Percentiles rank a stretch among this genome's conserved stretches.
These are phyloP conservation scores for Didymodactylos carnosus DNA, from an alignment of 2,888 invertebrate genomes.

Conservation along the genomic window DNA sequence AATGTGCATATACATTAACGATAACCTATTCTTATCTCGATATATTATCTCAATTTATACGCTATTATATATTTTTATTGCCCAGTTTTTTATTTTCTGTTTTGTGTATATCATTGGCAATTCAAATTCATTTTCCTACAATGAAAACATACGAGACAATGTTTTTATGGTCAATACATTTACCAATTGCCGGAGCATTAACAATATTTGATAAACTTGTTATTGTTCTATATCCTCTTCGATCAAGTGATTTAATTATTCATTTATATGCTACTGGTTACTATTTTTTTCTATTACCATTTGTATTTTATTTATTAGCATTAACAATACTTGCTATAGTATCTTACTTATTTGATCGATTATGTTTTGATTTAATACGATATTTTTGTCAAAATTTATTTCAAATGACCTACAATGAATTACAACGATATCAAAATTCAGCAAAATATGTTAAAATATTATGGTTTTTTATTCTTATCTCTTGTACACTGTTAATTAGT, in stretches of 20 bases:
- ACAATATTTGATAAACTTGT: not conserved
- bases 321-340: not conserved
- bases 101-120: not conserved
- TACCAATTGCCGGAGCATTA: not conserved
- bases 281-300: not conserved
- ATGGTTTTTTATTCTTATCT: not conserved
- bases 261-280: not conserved
- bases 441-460: not conserved
- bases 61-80: not conserved
- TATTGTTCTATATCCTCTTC: not conserved
- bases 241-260: not conserved
- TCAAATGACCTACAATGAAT: not conserved
- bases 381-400: not conserved
- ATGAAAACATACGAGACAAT: not conserved
- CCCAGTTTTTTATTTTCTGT: not conserved
- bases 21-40: not conserved
- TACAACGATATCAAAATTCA: not conserved
- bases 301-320: not conserved
- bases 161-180: not conserved
- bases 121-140: not conserved
- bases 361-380: not conserved
- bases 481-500: not conserved
- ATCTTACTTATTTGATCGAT: not conserved
- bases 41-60: not conserved
- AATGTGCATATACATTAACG: not conserved